Evolutionary conservation across 2,888 invertebrate genomes (phyloP).

Genomic region (Stenurella melanura): DNA sequence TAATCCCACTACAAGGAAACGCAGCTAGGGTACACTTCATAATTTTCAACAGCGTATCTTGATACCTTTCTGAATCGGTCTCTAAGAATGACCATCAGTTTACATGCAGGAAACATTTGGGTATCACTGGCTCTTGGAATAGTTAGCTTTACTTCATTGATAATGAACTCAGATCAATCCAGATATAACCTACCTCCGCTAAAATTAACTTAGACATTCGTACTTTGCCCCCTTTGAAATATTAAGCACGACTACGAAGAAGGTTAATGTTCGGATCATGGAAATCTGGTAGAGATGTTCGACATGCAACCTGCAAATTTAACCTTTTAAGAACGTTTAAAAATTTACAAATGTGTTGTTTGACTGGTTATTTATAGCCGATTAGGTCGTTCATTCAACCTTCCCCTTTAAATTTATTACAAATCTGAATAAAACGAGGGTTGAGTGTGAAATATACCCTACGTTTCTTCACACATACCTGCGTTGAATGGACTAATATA

Average conservation of each 20-base stretch:
- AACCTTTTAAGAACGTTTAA: constrained; percentile 20
- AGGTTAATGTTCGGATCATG: constrained; percentile 11
- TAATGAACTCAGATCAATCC: neutral
- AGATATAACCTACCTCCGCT: neutral
- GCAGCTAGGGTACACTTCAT: no score
- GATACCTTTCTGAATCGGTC: no score
- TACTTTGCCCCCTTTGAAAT: constrained; percentile 8
- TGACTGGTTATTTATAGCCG: constrained; percentile 23
- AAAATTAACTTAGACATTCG: neutral
- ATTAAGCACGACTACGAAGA: neutral
- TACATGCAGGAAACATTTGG: no score
- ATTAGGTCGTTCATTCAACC: neutral
- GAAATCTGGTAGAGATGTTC: constrained; percentile 3
- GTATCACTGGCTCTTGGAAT: no score
- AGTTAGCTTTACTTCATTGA: neutral
- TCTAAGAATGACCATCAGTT: no score
- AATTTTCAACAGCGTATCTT: no score
- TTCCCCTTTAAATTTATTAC: neutral
- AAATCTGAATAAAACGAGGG: neutral
- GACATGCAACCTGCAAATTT: constrained; percentile 22
- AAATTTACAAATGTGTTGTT: constrained; percentile 18
- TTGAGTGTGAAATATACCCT: neutral
- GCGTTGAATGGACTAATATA: neutral
- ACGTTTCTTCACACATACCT: neutral
- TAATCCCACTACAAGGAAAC: no score